These are phyloP conservation scores for Dione juno DNA, from an alignment of 2,888 invertebrate genomes.

Conservation along the genomic window DNA sequence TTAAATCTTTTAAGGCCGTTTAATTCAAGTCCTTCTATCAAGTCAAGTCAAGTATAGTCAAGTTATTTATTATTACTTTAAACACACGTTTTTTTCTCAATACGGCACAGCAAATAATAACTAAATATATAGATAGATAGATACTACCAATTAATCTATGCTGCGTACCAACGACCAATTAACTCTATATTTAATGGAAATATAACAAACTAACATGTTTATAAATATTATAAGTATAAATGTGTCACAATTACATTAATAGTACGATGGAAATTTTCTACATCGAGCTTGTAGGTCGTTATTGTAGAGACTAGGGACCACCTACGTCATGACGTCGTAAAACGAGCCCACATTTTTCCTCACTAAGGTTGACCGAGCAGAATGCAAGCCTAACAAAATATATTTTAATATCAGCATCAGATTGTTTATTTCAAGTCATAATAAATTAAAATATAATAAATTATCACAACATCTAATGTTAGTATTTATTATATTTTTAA, in stretches of 20 bases:
- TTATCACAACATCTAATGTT: too few species aligned
- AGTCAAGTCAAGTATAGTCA: too few species aligned
- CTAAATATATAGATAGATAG: background rate
- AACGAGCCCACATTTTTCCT: constrained; percentile 10
- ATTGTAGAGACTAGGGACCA: background rate
- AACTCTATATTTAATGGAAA: background rate
- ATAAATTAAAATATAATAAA: too few species aligned
- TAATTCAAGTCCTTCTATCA: background rate
- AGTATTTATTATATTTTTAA: too few species aligned
- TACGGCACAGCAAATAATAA: background rate
- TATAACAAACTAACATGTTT: background rate
- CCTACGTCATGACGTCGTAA: constrained; percentile 10
- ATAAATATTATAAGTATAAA: constrained; percentile 14
- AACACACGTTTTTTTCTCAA: background rate
- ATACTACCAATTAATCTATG: background rate
- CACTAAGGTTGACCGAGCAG: background rate
- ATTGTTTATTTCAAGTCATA: too few species aligned
- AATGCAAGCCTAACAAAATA: background rate
- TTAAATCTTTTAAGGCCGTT: background rate
- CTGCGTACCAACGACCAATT: background rate
- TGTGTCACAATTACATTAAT: constrained; percentile 6
- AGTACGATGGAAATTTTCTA: constrained; percentile 12
- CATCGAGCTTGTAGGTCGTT: background rate
- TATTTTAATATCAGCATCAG: too few species aligned
- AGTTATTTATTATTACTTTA: too few species aligned